Evolutionary conservation across 2,888 invertebrate genomes (phyloP).

Genomic region (Lordiphosa fenestrarum): DNA sequence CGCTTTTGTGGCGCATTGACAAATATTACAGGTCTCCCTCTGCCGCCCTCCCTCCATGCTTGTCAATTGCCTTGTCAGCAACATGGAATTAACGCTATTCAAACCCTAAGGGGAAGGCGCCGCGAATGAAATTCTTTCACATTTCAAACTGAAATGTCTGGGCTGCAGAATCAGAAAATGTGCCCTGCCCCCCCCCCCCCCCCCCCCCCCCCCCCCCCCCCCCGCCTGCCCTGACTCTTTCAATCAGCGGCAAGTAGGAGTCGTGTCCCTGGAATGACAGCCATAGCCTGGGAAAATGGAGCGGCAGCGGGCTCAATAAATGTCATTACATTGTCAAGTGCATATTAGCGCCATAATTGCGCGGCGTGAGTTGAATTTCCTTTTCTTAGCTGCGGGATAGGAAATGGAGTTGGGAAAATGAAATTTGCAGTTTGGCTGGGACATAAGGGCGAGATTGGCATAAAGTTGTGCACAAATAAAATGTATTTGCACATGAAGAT

Average conservation of each 20-base stretch:
- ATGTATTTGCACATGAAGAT: too few species aligned
- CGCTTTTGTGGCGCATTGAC: slow-evolving; percentile 50
- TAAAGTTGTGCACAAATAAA: too few species aligned
- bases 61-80: slow-evolving; percentile 65
- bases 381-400: slow-evolving; percentile 5
- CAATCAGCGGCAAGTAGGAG: slow-evolving; percentile 43
- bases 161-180: slow-evolving; percentile 35
- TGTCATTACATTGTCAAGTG: slow-evolving; percentile 73
- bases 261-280: slow-evolving; percentile 5
- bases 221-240: slow-evolving; percentile 44
- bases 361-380: slow-evolving; percentile 60
- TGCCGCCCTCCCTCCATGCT: slow-evolving; percentile 14
- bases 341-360: slow-evolving; percentile 72
- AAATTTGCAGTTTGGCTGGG: slow-evolving; percentile 1
- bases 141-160: slow-evolving; percentile 43
- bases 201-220: background rate
- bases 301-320: slow-evolving; percentile 52
- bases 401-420: slow-evolving; percentile 2
- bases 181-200: background rate
- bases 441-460: too few species aligned
- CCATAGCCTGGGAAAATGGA: slow-evolving; percentile 28
- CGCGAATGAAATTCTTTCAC: slow-evolving; percentile 51
- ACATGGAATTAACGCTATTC: slow-evolving; percentile 60
- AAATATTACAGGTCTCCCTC: slow-evolving; percentile 36
- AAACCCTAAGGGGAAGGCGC: slow-evolving; percentile 28